Percentiles rank a stretch among this genome's conserved stretches.
Conservation (phyloP, 2,113 vertebrate species). For the Brachyhypopomus gauderio region DNA sequence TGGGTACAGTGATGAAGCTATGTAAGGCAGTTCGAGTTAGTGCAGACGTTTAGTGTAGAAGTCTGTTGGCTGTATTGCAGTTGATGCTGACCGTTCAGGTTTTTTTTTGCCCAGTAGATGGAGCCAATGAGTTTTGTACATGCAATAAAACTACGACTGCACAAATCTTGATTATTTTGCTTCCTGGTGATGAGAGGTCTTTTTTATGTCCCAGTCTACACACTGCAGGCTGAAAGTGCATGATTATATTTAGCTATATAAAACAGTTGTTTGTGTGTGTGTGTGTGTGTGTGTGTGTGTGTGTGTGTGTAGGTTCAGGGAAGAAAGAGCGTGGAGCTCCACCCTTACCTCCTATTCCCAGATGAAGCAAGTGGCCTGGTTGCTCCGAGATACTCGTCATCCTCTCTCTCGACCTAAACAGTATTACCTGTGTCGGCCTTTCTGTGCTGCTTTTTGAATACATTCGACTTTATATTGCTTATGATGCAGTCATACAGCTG, state of each 20-base stretch:
- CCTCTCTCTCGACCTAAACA: background rate
- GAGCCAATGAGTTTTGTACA: too few relatives aligned
- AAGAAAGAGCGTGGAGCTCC: conserved; percentile 93
- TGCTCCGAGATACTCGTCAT: conserved; percentile 32
- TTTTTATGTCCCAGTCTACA: too few relatives aligned
- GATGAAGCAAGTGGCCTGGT: conserved; percentile 78
- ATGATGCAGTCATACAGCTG: background rate
- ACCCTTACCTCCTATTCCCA: conserved; percentile 88
- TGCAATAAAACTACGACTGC: too few relatives aligned
- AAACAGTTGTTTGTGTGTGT: conserved; percentile 28
- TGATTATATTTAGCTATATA: background rate
- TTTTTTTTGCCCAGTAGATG: too few relatives aligned
- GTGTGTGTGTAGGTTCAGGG: conserved; percentile 77
- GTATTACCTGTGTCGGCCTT: conserved; percentile 7
- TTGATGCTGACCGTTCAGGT: too few relatives aligned
- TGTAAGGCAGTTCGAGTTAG: too few relatives aligned
- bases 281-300: conserved; percentile 40
- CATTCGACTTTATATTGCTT: background rate
- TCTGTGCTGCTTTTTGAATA: background rate
- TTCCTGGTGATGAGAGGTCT: too few relatives aligned
- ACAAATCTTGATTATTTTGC: too few relatives aligned
- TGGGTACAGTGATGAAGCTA: too few relatives aligned
- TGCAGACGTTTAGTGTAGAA: too few relatives aligned
- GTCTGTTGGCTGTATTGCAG: too few relatives aligned
- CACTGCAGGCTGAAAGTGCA: too few relatives aligned